Percentiles rank a stretch among this genome's conserved stretches.
Conservation (phyloP, 2,797 vertebrate genomes). For the Hypotaenidia philippensis region DNA sequence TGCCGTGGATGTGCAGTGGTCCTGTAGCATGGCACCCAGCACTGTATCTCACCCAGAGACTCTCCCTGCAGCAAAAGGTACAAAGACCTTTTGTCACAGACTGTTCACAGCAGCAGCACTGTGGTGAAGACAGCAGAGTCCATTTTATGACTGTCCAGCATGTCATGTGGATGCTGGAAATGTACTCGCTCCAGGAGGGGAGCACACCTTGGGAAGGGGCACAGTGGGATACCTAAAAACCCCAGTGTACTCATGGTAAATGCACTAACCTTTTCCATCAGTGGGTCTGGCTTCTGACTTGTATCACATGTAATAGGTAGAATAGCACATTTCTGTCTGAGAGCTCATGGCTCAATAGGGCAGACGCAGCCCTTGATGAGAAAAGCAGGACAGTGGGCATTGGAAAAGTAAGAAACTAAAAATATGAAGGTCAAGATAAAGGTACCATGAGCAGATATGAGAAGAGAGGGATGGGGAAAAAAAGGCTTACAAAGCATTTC, state of each 20-base stretch:
- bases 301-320: not conserved
- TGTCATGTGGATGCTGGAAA: not conserved
- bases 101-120: not conserved
- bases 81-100: not conserved
- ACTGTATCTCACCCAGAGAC: not conserved
- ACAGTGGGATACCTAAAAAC: not conserved
- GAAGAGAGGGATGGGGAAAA: not conserved
- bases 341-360: not conserved
- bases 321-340: not conserved
- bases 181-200: not conserved
- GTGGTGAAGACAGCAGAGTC: not conserved
- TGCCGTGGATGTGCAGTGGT: not conserved
- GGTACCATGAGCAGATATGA: not conserved
- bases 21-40: not conserved
- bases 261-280: not conserved
- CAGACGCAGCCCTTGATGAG: not conserved
- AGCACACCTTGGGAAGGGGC: not conserved
- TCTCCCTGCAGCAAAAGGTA: not conserved
- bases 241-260: not conserved
- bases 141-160: not conserved
- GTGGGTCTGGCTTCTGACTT: not conserved
- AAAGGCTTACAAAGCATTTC: not conserved
- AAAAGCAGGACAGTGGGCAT: not conserved
- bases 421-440: not conserved
- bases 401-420: conserved; percentile 1